Evolutionary conservation across 2,888 invertebrate species (phyloP).

Genomic region (Rhingia rostrata): DNA sequence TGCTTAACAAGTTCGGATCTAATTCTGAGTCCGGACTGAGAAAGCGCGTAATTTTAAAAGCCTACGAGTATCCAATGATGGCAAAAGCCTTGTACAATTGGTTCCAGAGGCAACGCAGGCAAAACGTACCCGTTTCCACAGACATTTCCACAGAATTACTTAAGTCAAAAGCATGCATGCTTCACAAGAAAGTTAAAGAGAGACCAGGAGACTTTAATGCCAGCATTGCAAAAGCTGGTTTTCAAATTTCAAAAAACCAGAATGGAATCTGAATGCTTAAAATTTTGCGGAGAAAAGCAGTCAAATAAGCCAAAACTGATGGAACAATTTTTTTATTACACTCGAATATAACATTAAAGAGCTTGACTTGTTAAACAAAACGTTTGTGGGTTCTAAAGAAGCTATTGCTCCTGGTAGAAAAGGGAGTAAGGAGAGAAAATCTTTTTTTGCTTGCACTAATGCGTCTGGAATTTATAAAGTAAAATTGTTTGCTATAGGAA

Average conservation of each 20-base stretch:
- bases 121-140: too few relatives aligned
- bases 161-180: too few relatives aligned
- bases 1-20: not conserved
- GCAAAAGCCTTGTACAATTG: too few relatives aligned
- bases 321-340: conserved; percentile 14
- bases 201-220: too few relatives aligned
- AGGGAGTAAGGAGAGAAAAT: not conserved
- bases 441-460: too few relatives aligned
- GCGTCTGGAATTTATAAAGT: conserved; percentile 4
- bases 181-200: too few relatives aligned
- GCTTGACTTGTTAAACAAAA: conserved; percentile 11
- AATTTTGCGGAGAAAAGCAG: conserved; percentile 28
- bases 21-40: too few relatives aligned
- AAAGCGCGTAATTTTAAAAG: too few relatives aligned
- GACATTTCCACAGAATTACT: too few relatives aligned
- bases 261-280: conserved; percentile 16
- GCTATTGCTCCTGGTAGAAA: conserved; percentile 3
- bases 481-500: conserved; percentile 21
- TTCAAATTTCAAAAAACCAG: not conserved
- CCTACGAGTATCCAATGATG: too few relatives aligned
- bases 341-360: conserved; percentile 23
- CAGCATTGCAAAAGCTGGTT: conserved; percentile 1
- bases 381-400: conserved; percentile 11
- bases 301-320: conserved; percentile 28
- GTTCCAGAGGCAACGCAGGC: too few relatives aligned